Evolutionary conservation across 2,113 vertebrate species (phyloP).

Genomic region (Lynx canadensis): DNA sequence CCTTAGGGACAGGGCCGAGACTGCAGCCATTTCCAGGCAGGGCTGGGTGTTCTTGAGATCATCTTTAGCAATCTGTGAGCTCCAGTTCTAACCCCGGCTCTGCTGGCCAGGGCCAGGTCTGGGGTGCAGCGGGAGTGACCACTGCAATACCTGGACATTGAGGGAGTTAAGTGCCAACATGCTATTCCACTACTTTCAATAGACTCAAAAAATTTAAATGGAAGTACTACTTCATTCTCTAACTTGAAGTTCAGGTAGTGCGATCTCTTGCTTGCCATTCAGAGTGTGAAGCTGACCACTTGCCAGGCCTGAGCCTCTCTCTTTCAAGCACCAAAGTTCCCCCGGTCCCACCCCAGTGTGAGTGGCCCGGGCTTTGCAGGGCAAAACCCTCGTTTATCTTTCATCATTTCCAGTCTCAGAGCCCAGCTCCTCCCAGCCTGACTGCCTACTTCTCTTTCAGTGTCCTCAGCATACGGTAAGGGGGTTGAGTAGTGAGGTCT

Average conservation of each 20-base stretch:
- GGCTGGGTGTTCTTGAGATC: background rate
- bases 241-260: background rate
- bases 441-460: background rate
- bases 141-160: too few relatives aligned
- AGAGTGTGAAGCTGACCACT: background rate
- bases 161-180: background rate
- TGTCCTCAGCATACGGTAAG: background rate
- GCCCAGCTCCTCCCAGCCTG: background rate
- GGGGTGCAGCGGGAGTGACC: background rate
- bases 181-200: background rate
- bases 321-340: background rate
- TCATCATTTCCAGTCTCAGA: background rate
- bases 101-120: background rate
- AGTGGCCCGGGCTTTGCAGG: background rate
- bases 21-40: background rate
- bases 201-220: background rate
- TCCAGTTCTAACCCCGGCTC: background rate
- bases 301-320: background rate
- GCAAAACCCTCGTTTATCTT: background rate
- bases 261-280: background rate
- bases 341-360: background rate
- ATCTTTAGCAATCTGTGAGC: background rate
- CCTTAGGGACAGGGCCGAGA: background rate
- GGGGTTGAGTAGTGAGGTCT: background rate
- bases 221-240: background rate